Percentiles rank a stretch among this genome's conserved stretches.
These are phyloP conservation scores for Pseudochirops cupreus DNA, from an alignment of 2,797 vertebrate genomes.

Conservation along the genomic window DNA sequence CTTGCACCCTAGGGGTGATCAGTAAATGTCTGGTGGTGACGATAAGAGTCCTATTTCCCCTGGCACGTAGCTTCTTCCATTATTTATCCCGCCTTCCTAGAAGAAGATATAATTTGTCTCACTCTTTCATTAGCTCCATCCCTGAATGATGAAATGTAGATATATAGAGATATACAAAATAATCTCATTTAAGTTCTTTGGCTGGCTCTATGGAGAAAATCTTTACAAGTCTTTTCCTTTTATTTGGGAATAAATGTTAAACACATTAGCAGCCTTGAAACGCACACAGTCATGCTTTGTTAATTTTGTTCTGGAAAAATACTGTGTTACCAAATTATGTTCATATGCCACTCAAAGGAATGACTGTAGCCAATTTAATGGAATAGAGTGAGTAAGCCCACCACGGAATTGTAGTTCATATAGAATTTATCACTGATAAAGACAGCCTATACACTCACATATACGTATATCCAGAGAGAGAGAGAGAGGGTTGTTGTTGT, in stretches of 20 bases:
- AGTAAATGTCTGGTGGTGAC: conserved; percentile 1
- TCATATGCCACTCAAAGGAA: conserved; percentile 79
- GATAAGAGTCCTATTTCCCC: background rate
- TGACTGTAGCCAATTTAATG: conserved; percentile 76
- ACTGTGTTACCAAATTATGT: conserved; percentile 82
- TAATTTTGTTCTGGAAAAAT: conserved; percentile 79
- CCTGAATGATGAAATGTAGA: background rate
- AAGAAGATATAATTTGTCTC: conserved; percentile 30
- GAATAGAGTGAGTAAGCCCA: conserved; percentile 76
- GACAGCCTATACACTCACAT: conserved; percentile 22
- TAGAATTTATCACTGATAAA: conserved; percentile 73
- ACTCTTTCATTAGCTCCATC: conserved; percentile 32
- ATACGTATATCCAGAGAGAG: background rate
- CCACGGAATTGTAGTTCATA: conserved; percentile 62
- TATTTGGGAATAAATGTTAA: conserved; percentile 66
- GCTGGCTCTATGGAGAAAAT: conserved; percentile 58
- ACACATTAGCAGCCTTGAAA: conserved; percentile 59
- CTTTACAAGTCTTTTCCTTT: conserved; percentile 59
- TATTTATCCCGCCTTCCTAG: background rate
- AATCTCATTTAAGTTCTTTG: conserved; percentile 45
- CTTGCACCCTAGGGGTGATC: background rate
- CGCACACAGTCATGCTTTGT: conserved; percentile 83
- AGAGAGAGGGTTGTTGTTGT: background rate
- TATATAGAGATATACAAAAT: background rate
- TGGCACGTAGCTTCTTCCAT: background rate